Conservation (phyloP, 2,888 invertebrate genomes). For the Stictocephala bisonia region DNA sequence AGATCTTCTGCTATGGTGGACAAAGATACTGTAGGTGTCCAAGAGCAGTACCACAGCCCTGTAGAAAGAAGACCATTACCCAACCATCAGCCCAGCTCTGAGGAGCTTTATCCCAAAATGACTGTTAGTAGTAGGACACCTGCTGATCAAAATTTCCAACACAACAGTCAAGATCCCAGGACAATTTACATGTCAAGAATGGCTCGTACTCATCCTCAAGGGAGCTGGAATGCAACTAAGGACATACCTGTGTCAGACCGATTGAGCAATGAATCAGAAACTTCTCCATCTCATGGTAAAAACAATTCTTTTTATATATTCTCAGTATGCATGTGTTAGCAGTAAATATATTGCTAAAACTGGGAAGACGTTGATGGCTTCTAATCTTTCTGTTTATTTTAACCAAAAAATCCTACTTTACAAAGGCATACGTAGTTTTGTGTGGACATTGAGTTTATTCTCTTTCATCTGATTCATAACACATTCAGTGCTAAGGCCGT, state of each 20-base stretch:
- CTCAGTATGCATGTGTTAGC: neutral
- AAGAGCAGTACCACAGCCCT: neutral
- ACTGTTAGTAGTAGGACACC: neutral
- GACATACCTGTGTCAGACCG: neutral
- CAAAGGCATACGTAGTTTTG: neutral
- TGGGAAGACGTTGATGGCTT: neutral
- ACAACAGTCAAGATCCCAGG: neutral
- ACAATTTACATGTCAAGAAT: neutral
- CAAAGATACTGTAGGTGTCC: neutral
- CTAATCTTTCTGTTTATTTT: neutral
- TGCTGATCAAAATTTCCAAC: neutral
- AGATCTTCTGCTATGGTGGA: neutral
- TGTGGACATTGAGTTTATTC: neutral
- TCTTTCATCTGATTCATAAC: too few relatives aligned
- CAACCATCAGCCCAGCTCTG: conserved; percentile 3
- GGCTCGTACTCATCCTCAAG: neutral
- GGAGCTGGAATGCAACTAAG: neutral
- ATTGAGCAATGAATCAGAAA: conserved; percentile 16
- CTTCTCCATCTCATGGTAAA: conserved; percentile 21
- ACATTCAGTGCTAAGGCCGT: too few relatives aligned
- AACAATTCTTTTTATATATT: neutral
- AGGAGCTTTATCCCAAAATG: conserved; percentile 19
- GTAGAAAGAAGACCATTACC: neutral
- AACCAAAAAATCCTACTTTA: neutral
- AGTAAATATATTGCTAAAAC: neutral